Evolutionary conservation across 2,797 vertebrate species (phyloP), one percentile per base, ranked within the genome.

Genomic region (Danio aesculapii): DNA sequence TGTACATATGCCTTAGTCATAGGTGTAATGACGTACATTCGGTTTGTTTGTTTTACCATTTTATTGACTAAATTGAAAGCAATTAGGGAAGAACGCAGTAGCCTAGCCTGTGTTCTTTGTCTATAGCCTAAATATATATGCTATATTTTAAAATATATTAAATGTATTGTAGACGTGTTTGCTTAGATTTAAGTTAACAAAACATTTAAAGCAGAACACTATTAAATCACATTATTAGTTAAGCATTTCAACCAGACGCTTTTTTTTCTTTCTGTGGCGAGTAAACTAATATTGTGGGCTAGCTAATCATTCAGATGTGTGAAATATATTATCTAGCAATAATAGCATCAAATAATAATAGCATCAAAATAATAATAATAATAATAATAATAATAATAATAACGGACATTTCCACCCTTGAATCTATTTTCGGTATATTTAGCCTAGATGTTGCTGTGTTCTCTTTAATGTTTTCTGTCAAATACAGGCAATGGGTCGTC

Each of bases 1-100:
- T n/a, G 52, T 44, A 77, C 19, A 68, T 10, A 70, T n/a, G 76
- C 66, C 66, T 69, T 57, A 43, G 46, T 61, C 46, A 43, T 19
- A 21, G 46, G n/a, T 61, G 11, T 11, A 1, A 50, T 19, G 16
- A 44, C 7, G 53, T 11, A 5, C 39, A 17, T 17, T 19, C 19
- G 30, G 8, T 41, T 19, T 44, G 30, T 70, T 70, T 78, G 55
- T 78, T 78, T 68, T 66, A 44, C 17, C 17, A 14, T 55, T 4
- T 64, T 61, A 7, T 8, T 72, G 57, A 13, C 19, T 47, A 44
- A 1, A 73, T 13, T 19, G 30, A 58, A 19, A 21, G 12, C 19
- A 49, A 50, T 49, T 59, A 53, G 10, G 43, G 19, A 1, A 59
- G 43, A 14, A 43, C 55, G 55, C 52, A 44, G 39, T 30, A 3